These are phyloP conservation scores for Lithophane leautieri DNA, from an alignment of 2,888 invertebrate species.

Conservation along the genomic window DNA sequence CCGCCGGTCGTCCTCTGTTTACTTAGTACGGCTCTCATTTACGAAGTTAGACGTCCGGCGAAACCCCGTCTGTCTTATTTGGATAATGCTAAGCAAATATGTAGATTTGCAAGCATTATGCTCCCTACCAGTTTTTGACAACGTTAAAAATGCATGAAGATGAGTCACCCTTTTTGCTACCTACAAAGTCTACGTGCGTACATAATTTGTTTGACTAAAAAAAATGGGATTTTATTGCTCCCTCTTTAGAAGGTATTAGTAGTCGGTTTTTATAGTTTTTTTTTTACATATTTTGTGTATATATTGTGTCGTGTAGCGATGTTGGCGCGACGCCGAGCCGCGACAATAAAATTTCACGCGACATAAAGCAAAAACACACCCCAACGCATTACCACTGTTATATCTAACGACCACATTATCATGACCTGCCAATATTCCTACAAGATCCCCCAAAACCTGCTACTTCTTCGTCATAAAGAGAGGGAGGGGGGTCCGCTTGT, in stretches of 20 bases:
- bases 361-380: constrained; percentile 91
- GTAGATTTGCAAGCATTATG: constrained; percentile 70
- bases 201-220: constrained; percentile 51
- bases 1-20: constrained; percentile 77
- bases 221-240: constrained; percentile 35
- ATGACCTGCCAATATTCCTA: constrained; percentile 70
- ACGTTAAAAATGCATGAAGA: constrained; percentile 72
- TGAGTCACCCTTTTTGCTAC: constrained; percentile 58
- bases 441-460: constrained; percentile 49
- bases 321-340: constrained; percentile 73
- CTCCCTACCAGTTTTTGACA: constrained; percentile 62
- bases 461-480: constrained; percentile 27
- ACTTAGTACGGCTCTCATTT: constrained; percentile 85
- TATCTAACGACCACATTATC: constrained; percentile 77
- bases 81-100: constrained; percentile 85
- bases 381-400: constrained; percentile 85
- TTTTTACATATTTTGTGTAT: constrained; percentile 51
- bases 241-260: constrained; percentile 49
- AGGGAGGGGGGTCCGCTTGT: constrained; percentile 67
- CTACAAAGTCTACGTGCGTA: constrained; percentile 38
- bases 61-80: constrained; percentile 82
- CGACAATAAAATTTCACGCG: constrained; percentile 89
- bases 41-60: constrained; percentile 83
- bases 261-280: constrained; percentile 42
- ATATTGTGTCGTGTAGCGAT: constrained; percentile 51